phyloP scores from a whole-genome alignment of 2,888 invertebrate genomes.

The Rhimphoctona megacephalus region DNA sequence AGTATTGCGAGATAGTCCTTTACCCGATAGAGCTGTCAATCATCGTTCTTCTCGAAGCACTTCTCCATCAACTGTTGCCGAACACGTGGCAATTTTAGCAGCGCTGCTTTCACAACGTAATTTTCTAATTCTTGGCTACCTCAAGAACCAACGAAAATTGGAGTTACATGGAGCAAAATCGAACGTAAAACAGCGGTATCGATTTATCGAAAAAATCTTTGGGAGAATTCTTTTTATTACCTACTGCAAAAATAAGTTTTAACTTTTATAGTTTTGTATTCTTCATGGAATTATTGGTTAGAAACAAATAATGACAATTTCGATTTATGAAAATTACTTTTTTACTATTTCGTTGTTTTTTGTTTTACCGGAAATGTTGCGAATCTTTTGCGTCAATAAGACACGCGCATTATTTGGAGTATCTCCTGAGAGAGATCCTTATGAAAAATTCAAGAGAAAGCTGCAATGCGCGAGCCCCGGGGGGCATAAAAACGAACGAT shows the following conservation, averaged over 20 bases:
- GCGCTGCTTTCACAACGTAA: slow-evolving; percentile 12
- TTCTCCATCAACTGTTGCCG: not conserved
- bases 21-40: slow-evolving; percentile 37
- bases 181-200: not conserved
- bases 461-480: slow-evolving; percentile 52
- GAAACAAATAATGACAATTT: not conserved
- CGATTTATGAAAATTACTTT: not conserved
- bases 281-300: not conserved
- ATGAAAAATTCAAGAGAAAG: slow-evolving; percentile 71
- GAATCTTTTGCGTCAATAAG: no score
- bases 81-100: slow-evolving; percentile 14
- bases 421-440: slow-evolving; percentile 27
- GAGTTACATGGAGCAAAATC: not conserved
- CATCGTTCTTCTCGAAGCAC: slow-evolving; percentile 23
- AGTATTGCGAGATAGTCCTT: slow-evolving; percentile 10
- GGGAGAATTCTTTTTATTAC: not conserved
- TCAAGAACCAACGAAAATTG: not conserved
- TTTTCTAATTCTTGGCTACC: slow-evolving; percentile 12
- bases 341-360: not conserved
- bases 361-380: no score
- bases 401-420: not conserved
- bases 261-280: not conserved
- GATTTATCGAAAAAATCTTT: not conserved
- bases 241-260: not conserved
- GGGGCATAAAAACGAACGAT: slow-evolving; percentile 53